phyloP scores from a whole-genome alignment of 2,888 invertebrate genomes.

The Deroplatys truncata region DNA sequence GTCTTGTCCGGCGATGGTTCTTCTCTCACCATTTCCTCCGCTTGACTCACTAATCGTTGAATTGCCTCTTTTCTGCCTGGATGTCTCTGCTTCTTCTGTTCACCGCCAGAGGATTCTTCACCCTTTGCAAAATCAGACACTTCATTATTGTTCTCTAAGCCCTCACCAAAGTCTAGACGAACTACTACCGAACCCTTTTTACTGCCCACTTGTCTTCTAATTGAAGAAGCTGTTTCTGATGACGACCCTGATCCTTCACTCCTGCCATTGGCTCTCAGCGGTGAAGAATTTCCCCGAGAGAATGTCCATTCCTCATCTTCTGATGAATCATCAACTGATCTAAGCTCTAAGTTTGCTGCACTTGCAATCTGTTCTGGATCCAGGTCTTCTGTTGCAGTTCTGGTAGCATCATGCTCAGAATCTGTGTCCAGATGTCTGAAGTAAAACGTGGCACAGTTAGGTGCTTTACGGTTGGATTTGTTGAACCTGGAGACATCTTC shows the following conservation, averaged over 20 bases:
- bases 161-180: conserved; percentile 38
- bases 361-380: conserved; percentile 40
- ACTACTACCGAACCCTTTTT: conserved; percentile 38
- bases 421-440: conserved; percentile 85
- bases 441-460: conserved; percentile 76
- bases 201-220: conserved; percentile 31
- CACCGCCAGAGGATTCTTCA: conserved; percentile 45
- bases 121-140: conserved; percentile 34
- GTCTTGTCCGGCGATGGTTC: conserved; percentile 42
- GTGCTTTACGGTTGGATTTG: conserved; percentile 65
- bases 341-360: conserved; percentile 2
- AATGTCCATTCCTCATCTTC: conserved; percentile 66
- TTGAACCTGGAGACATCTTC: conserved; percentile 14
- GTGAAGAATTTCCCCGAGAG: conserved; percentile 35
- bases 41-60: conserved; percentile 71
- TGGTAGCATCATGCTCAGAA: conserved; percentile 60
- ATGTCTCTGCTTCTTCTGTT: conserved; percentile 40
- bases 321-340: conserved; percentile 48
- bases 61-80: conserved; percentile 59
- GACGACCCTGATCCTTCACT: conserved; percentile 12
- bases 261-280: neutral
- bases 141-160: neutral
- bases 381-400: neutral
- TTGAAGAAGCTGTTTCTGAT: conserved; percentile 43
- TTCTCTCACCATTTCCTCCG: conserved; percentile 71